A percentile compares a stretch with the other conserved stretches of the same genome.
Evolutionary conservation across 2,888 invertebrate species (phyloP).

Genomic region (Listrodromus nycthemerus): DNA sequence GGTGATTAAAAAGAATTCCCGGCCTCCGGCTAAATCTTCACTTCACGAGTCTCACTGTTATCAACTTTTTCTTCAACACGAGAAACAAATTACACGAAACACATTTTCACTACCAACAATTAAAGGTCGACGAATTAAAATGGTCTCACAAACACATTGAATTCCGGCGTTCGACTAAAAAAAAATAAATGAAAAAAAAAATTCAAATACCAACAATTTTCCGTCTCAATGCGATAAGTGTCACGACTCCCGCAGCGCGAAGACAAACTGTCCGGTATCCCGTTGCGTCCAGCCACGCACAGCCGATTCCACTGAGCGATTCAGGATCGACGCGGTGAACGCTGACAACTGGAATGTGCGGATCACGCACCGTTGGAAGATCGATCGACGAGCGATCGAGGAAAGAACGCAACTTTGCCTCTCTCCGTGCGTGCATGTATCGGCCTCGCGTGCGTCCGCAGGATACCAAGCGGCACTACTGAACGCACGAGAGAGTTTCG

Average conservation of each 20-base stretch:
- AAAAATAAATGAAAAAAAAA: neutral
- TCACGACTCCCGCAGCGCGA: neutral
- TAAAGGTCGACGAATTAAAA: neutral
- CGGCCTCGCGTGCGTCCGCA: conserved; percentile 22
- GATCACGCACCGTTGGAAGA: conserved; percentile 10
- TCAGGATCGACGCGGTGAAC: neutral
- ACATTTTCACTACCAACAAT: neutral
- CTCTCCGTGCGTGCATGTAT: neutral
- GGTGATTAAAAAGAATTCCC: neutral
- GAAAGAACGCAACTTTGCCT: conserved; percentile 10
- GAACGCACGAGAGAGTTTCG: neutral
- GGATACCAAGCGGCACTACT: neutral
- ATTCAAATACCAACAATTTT: neutral
- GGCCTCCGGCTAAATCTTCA: neutral
- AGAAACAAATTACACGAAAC: neutral
- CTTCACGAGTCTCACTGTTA: neutral
- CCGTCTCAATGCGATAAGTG: neutral
- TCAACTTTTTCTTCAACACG: neutral
- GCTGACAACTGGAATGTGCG: conserved; percentile 11
- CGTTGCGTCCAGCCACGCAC: neutral
- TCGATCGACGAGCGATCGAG: conserved; percentile 34
- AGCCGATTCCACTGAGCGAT: conserved; percentile 5
- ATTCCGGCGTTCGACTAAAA: neutral
- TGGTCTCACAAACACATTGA: neutral
- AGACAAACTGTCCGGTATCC: neutral